Evolutionary conservation across 1,140 invertebrate genomes (phyloP).

Genomic region (Procambarus clarkii): DNA sequence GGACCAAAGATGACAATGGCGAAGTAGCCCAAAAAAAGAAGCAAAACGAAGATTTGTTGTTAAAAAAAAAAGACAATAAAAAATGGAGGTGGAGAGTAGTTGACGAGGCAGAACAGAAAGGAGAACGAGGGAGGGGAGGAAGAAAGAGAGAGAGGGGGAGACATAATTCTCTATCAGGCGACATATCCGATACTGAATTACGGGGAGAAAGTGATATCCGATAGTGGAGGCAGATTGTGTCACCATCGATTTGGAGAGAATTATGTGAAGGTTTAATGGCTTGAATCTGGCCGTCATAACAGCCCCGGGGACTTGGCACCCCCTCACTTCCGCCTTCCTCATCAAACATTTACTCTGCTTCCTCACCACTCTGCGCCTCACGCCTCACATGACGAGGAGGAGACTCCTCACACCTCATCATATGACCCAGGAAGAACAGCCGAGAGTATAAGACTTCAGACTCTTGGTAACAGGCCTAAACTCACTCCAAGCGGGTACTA

Average conservation of each 20-base stretch:
- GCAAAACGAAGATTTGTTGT: background rate
- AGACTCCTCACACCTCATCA: no score
- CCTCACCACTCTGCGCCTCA: no score
- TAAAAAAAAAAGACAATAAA: background rate
- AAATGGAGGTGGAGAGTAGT: background rate
- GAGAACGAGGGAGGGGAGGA: background rate
- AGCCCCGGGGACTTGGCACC: no score
- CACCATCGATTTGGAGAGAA: constrained; percentile 19
- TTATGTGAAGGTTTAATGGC: constrained; percentile 10
- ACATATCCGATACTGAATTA: constrained; percentile 16
- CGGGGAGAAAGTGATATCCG: constrained; percentile 21
- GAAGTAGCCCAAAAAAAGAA: background rate
- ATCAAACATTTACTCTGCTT: no score
- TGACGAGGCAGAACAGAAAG: background rate
- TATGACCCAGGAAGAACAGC: no score
- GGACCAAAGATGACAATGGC: background rate
- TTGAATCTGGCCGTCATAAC: background rate
- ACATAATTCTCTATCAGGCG: constrained; percentile 23
- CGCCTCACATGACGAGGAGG: no score
- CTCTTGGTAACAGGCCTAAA: no score
- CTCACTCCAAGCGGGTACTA: no score
- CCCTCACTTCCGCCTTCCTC: no score
- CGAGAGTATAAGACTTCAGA: no score
- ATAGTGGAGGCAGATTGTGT: constrained; percentile 7
- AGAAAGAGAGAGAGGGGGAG: background rate